phyloP scores from a whole-genome alignment of 2,113 vertebrate species.

The Etheostoma spectabile region DNA sequence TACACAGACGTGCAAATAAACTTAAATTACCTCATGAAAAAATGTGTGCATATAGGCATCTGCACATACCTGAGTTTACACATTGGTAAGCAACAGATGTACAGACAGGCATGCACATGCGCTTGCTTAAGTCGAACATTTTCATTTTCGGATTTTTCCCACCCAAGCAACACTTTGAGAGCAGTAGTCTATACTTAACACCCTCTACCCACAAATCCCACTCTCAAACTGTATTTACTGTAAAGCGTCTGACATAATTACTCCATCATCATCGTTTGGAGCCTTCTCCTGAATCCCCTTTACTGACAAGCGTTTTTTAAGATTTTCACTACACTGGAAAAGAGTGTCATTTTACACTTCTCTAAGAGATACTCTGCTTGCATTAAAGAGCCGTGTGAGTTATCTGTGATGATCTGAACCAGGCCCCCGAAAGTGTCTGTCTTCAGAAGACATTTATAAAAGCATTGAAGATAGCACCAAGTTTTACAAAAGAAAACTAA shows the following conservation, averaged over 20 bases:
- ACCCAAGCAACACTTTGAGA: slow-evolving; percentile 23
- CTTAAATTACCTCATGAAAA: slow-evolving; percentile 35
- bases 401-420: slow-evolving; percentile 22
- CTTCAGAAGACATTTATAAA: slow-evolving; percentile 15
- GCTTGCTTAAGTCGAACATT: slow-evolving; percentile 18
- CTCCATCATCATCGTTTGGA: slow-evolving; percentile 3
- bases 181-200: slow-evolving; percentile 37
- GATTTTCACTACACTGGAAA: slow-evolving; percentile 12
- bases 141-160: slow-evolving; percentile 21
- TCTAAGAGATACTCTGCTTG: slow-evolving; percentile 44
- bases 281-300: slow-evolving; percentile 2
- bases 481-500: neutral
- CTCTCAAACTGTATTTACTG: slow-evolving; percentile 38
- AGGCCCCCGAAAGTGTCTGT: neutral
- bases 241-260: slow-evolving; percentile 38
- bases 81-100: slow-evolving; percentile 1
- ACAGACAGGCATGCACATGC: slow-evolving; percentile 18
- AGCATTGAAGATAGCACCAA: neutral
- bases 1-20: slow-evolving; percentile 57
- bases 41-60: slow-evolving; percentile 37
- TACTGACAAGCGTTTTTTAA: neutral
- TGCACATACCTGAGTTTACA: slow-evolving; percentile 30
- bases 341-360: slow-evolving; percentile 44
- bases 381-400: slow-evolving; percentile 31
- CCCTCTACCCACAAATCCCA: slow-evolving; percentile 16